Percentiles rank a stretch among this genome's conserved stretches.
These are phyloP conservation scores for Podarcis cretensis DNA, from an alignment of 2,113 vertebrate genomes.

Conservation along the genomic window DNA sequence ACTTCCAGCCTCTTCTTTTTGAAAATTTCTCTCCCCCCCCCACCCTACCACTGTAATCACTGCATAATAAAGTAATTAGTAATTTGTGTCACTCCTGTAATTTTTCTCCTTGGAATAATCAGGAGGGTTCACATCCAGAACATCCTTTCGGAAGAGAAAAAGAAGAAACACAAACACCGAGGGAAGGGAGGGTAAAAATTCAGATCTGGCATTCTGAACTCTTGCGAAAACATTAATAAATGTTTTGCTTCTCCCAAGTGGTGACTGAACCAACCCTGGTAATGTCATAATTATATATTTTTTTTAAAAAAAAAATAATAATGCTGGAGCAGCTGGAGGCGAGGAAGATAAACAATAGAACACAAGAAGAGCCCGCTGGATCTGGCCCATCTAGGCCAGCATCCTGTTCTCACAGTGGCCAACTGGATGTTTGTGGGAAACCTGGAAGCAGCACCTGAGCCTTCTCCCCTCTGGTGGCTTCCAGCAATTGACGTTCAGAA, in stretches of 20 bases:
- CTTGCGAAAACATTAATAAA: constrained; percentile 28
- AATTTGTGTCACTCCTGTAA: constrained; percentile 77
- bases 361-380: neutral
- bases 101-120: constrained; percentile 65
- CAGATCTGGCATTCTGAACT: constrained; percentile 37
- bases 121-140: constrained; percentile 50
- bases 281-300: constrained; percentile 34
- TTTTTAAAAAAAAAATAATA: neutral
- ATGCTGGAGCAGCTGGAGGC: neutral
- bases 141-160: neutral
- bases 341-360: neutral
- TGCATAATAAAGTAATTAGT: constrained; percentile 80
- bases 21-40: neutral
- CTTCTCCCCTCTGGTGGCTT: too few species aligned
- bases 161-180: neutral
- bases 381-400: too few species aligned
- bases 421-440: neutral
- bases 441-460: too few species aligned
- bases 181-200: constrained; percentile 27
- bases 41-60: constrained; percentile 48
- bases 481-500: too few species aligned
- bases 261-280: neutral
- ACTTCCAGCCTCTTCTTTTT: constrained; percentile 75
- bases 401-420: neutral
- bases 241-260: neutral